Base-by-base conservation (phyloP, 2,888 invertebrate genomes). In the Drosophila subsilvestris region DNA sequence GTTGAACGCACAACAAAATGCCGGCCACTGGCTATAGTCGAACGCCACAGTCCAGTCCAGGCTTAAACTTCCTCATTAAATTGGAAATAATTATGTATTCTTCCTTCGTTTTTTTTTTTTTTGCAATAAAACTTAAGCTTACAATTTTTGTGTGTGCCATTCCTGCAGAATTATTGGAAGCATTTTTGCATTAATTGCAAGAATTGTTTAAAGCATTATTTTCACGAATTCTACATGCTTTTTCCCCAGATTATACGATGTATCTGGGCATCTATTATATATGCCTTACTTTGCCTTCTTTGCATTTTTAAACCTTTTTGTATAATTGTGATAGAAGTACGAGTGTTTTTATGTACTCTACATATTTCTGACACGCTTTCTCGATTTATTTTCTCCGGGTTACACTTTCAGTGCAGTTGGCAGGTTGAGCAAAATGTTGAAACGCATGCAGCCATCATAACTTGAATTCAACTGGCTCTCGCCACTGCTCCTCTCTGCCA, bases 381-480 rank as follows among this genome's bases (percentile, higher is more conserved):
- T 48, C 71, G 59, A 56, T 67, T 61, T 58, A 66, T 61, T 61
- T 58, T 57, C 45, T 7, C 25, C 59, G 20, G 53, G 59, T 61
- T 61, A 53, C 50, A 74, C 48, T 76, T 65, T 48, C 45, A 60
- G 60, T 54, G 57, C 63, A 61, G 78, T 70, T 77, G 77, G 67
- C 76, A 71, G 65, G 65, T 73, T 70, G 79, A 80, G 79, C 74
- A 82, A 79, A 85, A 75, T 69, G 80, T 82, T 77, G 69, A 74
- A 78, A 74, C 56, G 65, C 78, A 76, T 68, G 82, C 66, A 79
- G 77, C 79, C 80, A 82, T 80, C 85, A 83, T 82, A 82, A 69
- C 82, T 79, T 57, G 58, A 74, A 80, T 75, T 74, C 77, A 73
- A 59, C 78, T 65, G 59, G 56, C 66, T 47, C 42, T 2, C 1